phyloP scores from a whole-genome alignment of 1,140 invertebrate species.

The Aphaenogaster floridana region DNA sequence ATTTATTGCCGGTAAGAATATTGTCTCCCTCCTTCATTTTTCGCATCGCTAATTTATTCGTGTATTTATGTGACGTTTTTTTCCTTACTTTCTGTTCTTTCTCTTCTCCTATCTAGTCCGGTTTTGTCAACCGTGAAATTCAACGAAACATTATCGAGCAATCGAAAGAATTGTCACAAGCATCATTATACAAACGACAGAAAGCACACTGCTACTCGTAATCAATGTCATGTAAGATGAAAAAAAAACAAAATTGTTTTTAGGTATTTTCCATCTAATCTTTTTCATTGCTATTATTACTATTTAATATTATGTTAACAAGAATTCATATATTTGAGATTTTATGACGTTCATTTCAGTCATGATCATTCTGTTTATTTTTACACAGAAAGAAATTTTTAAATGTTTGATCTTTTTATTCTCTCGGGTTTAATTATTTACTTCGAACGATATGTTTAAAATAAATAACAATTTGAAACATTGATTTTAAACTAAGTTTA shows the following conservation, averaged over 20 bases:
- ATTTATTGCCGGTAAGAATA: not conserved
- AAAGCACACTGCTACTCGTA: not conserved
- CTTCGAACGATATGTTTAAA: not conserved
- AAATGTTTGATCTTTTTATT: not conserved
- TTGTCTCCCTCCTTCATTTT: constrained; percentile 33
- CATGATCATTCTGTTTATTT: not conserved
- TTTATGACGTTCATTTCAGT: not conserved
- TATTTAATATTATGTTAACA: constrained; percentile 4
- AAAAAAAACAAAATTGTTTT: not conserved
- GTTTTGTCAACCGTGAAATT: constrained; percentile 29
- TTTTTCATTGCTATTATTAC: not conserved
- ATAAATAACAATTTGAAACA: not conserved
- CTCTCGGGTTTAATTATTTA: constrained; percentile 3
- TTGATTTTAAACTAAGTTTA: not conserved
- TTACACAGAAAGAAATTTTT: not conserved
- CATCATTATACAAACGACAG: not conserved
- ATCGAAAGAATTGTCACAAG: not conserved
- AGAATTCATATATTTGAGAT: not conserved
- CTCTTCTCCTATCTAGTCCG: not conserved
- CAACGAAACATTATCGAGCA: constrained; percentile 4
- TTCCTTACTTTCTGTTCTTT: not conserved
- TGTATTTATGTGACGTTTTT: constrained; percentile 11
- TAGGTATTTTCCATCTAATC: not conserved
- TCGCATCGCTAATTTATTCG: not conserved
- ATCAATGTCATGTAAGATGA: not conserved